Percentiles rank a stretch among this genome's conserved stretches.
Evolutionary conservation across 2,888 invertebrate genomes (phyloP).

Genomic region (Plagodis pulveraria): DNA sequence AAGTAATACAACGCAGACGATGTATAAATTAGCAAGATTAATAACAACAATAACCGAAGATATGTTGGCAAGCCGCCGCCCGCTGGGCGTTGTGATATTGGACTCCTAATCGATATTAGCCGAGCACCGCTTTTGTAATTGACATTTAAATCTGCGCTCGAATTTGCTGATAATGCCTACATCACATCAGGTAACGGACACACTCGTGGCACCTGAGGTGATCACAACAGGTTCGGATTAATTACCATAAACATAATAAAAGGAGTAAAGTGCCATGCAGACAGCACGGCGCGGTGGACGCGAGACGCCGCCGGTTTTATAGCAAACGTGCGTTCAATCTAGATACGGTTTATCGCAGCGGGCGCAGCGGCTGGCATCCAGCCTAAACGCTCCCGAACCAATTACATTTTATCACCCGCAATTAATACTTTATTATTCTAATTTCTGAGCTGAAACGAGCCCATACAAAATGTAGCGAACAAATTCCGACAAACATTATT

Average conservation of each 20-base stretch:
- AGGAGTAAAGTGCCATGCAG: conserved; percentile 67
- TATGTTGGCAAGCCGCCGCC: conserved; percentile 39
- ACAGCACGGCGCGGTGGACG: conserved; percentile 57
- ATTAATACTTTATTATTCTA: conserved; percentile 59
- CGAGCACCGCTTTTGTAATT: conserved; percentile 40
- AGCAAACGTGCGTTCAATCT: conserved; percentile 53
- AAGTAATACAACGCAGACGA: conserved; percentile 35
- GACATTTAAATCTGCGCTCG: conserved; percentile 42
- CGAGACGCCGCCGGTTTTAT: conserved; percentile 41
- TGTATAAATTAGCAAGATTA: conserved; percentile 56
- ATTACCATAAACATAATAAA: conserved; percentile 47
- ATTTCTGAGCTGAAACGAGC: conserved; percentile 42
- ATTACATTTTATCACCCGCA: conserved; percentile 49
- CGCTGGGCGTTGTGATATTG: conserved; percentile 37
- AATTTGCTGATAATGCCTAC: conserved; percentile 38
- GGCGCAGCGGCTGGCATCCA: conserved; percentile 50
- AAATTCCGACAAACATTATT: conserved; percentile 27
- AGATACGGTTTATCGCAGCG: conserved; percentile 44
- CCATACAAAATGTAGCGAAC: conserved; percentile 32
- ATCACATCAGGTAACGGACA: conserved; percentile 17
- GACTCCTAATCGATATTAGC: conserved; percentile 49
- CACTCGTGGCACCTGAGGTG: conserved; percentile 7
- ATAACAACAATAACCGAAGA: conserved; percentile 46
- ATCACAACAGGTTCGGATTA: conserved; percentile 29
- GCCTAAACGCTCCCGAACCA: conserved; percentile 52